Evolutionary conservation across 2,113 vertebrate genomes (phyloP), one percentile per base, ranked within the genome.

Genomic region (Lipotes vexillifer): DNA sequence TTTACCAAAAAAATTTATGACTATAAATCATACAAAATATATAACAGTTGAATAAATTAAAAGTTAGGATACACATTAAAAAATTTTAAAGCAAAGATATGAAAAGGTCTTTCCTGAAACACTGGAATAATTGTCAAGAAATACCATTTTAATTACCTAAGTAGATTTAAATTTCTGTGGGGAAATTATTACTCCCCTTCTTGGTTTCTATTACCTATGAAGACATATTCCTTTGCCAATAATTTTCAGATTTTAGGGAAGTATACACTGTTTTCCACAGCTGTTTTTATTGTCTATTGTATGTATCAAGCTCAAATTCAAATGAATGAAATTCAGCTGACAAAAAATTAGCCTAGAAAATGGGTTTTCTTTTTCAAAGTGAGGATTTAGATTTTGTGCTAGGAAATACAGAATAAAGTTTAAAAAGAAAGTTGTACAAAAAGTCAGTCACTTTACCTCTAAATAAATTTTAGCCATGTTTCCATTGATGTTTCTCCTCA

Each of bases 211-310:
- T 82, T 78, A 93, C 38, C 89, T 94, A 97, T 93, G 49, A 97
- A 90, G 94, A 96, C 33, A 52, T 46, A 97, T 90, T 97, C 52
- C 94, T 97, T 93, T 93, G 90, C 92, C 77, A 98, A 95, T 46
- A 90, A 97, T 85, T 59, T 97, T 97, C 46, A 78, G 88, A 98
- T 95, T 98, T 97, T 97, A 74, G 91, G n/a, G n/a, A 9, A 36
- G 1, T 55, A 80, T 93, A 97, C 85, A 88, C 69, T 92, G 82
- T 75, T 96, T 98, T 98, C 94, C 84, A 97, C 87, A 97, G 96
- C 93, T 98, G 85, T 91, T 97, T 96, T 96, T 97, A 96, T 97
- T 97, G 74, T 96, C 72, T 94, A 94, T n/a, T 89, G 36, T 88
- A 85, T 89, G 36, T 88, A 85, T 89, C 80, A 97, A 96, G 63